Percentiles rank a stretch among this genome's conserved stretches.
Conservation (phyloP, 2,888 invertebrate genomes). For the Chloroclysta siterata region DNA sequence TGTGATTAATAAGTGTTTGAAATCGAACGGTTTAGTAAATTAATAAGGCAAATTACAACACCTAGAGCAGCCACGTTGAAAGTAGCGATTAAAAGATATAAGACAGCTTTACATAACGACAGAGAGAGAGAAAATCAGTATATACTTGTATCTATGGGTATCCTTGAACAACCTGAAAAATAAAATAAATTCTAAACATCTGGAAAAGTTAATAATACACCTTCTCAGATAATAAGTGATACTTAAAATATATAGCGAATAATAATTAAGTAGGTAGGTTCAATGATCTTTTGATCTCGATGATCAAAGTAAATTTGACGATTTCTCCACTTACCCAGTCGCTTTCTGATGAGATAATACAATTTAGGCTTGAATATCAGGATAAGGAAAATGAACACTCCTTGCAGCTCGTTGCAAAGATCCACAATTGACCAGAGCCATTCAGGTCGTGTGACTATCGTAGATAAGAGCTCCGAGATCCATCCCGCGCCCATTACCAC, state of each 20-base stretch:
- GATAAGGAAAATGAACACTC: conserved; percentile 89
- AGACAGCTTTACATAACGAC: conserved; percentile 42
- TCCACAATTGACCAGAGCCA: conserved; percentile 85
- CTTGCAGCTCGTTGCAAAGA: conserved; percentile 88
- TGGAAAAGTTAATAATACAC: background rate
- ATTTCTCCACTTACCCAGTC: conserved; percentile 76
- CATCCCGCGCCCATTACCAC: conserved; percentile 92
- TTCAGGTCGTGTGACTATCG: conserved; percentile 77
- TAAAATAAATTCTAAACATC: conserved; percentile 45
- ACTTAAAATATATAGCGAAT: background rate
- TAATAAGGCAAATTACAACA: conserved; percentile 38
- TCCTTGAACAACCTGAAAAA: conserved; percentile 79
- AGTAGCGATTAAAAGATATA: conserved; percentile 53
- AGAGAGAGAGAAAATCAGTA: conserved; percentile 54
- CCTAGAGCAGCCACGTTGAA: conserved; percentile 54
- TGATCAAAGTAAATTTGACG: background rate
- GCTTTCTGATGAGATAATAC: conserved; percentile 83
- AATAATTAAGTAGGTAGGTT: too few species aligned
- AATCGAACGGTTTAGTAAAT: conserved; percentile 38
- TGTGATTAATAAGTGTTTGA: conserved; percentile 23
- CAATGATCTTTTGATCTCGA: too few species aligned
- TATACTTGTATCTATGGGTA: conserved; percentile 77
- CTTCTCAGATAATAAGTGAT: background rate
- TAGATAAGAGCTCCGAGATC: conserved; percentile 88
- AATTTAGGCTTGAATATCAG: conserved; percentile 89